Base-by-base conservation (phyloP, 2,888 invertebrate genomes). In the Acronicta aceris region DNA sequence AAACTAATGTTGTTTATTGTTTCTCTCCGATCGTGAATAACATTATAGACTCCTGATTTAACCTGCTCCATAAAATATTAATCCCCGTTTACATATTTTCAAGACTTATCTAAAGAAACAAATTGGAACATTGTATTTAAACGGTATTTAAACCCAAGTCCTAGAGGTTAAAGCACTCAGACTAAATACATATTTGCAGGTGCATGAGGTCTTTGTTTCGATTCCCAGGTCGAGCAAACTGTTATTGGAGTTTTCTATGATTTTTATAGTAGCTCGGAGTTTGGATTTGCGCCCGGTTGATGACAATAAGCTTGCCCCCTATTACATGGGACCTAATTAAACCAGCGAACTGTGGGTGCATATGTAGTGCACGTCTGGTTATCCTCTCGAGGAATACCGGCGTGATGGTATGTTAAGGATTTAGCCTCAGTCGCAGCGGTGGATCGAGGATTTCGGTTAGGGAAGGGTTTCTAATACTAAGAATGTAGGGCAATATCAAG, bases 161-260 rank as follows among this genome's bases (percentile, higher is more conserved):
- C 21, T 3, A 27, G 36, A 43, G 68, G 54, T 65, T 50, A 68
- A 68, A 9, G 54, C 17, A 52, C 67, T 54, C 40, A 50, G n/a
- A 54, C 27, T 48, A 54, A 8, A 36, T n/a, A 55, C 25, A 12
- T 17, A 52, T 36, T 55, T 36, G 16, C 40, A 36, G 45, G 16
- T 27, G 7, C 27, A 7, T 7, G 27, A 27, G 27, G 27, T 27
- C 25, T 7, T 6, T 3, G 27, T 1, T 27, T 7, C 6, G 48
- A 13, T 30, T 30, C 30, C 30, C 9, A 30, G 30, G 15, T 47
- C 58, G 9, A 9, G 30, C 9, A 30, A 9, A 5, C 1, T 27
- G 6, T 30, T 30, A 9, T 30, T 27, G 7, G 7, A 6, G 5
- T 27, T 27, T 7, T 27, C 7, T 27, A 7, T 21, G 30, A n/a